A percentile compares a stretch with the other conserved stretches of the same genome.
Evolutionary conservation across 1,140 invertebrate genomes (phyloP).

Genomic region (Eubasilissa regina): DNA sequence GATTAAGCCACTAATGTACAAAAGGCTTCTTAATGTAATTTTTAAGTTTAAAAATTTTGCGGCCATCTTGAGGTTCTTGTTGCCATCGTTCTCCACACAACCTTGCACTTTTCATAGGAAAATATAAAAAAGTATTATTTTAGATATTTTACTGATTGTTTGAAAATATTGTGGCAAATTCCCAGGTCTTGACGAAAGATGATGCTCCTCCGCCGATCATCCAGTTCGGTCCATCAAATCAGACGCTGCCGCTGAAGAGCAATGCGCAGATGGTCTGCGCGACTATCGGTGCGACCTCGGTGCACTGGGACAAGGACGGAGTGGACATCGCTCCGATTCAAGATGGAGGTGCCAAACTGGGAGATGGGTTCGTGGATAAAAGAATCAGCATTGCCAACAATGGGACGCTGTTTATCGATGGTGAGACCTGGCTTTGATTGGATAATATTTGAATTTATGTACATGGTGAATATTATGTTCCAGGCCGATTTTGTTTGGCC

Average conservation of each 20-base stretch:
- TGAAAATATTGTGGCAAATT: slow-evolving; percentile 16
- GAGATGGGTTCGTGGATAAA: slow-evolving; percentile 61
- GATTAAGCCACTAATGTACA: too few species aligned
- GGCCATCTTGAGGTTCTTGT: too few species aligned
- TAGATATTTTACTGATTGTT: too few species aligned
- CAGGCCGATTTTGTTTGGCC: too few species aligned
- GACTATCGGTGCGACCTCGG: slow-evolving; percentile 78
- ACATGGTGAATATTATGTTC: too few species aligned
- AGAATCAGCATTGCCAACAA: slow-evolving; percentile 76
- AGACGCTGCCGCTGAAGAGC: slow-evolving; percentile 87
- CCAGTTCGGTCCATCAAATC: slow-evolving; percentile 90
- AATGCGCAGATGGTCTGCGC: slow-evolving; percentile 88
- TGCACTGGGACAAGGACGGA: slow-evolving; percentile 89
- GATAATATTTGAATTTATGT: too few species aligned
- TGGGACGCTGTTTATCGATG: slow-evolving; percentile 86
- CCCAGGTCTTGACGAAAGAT: slow-evolving; percentile 80
- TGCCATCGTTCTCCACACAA: too few species aligned
- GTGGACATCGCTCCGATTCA: slow-evolving; percentile 62
- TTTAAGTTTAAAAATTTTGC: too few species aligned
- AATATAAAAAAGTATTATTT: too few species aligned
- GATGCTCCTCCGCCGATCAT: slow-evolving; percentile 93
- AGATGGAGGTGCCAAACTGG: slow-evolving; percentile 57
- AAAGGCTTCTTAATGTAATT: too few species aligned
- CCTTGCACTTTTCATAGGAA: too few species aligned
- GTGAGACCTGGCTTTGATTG: slow-evolving; percentile 66